Conservation (phyloP, 2,888 invertebrate species). For the Mechanitis messenoides region DNA sequence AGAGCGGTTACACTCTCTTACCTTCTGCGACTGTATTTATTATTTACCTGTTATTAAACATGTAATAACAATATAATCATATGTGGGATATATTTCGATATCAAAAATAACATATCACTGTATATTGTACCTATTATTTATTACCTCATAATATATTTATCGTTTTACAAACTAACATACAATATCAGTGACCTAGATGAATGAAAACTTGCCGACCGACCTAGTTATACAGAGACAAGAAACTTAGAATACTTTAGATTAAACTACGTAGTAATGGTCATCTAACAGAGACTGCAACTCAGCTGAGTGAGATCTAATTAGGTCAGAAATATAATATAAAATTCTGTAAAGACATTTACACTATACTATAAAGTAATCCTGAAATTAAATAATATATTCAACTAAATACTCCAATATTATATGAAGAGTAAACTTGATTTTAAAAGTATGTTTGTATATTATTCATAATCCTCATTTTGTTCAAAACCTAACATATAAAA, state of each 20-base stretch:
- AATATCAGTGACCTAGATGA: not conserved
- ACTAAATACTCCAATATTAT: no score
- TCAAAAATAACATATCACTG: no score
- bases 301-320: not conserved
- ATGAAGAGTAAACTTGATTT: no score
- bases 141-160: not conserved
- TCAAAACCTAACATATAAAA: no score
- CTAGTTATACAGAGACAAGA: not conserved
- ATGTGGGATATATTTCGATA: not conserved
- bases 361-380: no score
- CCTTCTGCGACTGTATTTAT: not conserved
- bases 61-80: not conserved
- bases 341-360: no score
- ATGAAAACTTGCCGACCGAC: not conserved
- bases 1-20: not conserved
- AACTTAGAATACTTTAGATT: slow-evolving; percentile 18
- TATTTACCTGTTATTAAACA: not conserved
- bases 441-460: no score
- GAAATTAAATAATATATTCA: no score
- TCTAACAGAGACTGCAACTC: not conserved
- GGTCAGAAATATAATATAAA: not conserved
- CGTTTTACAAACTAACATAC: no score
- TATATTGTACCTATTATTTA: no score
- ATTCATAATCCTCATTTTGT: no score
- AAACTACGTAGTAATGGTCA: slow-evolving; percentile 2